Percentiles rank a stretch among this genome's conserved stretches.
phyloP scores from a whole-genome alignment of 2,888 invertebrate genomes.

The Plagodis dolabraria region DNA sequence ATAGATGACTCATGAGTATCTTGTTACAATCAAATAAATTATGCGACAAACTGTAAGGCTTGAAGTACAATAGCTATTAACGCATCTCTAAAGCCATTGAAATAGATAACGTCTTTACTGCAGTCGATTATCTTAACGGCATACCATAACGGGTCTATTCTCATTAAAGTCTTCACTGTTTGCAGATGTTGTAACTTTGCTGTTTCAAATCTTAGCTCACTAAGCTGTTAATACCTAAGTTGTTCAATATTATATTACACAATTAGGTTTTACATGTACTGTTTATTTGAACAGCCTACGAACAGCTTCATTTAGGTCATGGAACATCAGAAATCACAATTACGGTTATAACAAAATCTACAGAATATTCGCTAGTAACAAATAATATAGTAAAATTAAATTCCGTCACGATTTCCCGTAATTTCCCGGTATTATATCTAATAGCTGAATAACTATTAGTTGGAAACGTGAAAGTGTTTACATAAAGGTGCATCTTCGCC shows the following conservation, averaged over 20 bases:
- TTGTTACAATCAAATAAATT: slow-evolving; percentile 50
- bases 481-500: slow-evolving; percentile 70
- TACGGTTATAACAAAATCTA: slow-evolving; percentile 8
- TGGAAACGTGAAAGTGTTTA: slow-evolving; percentile 74
- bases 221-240: too few relatives aligned
- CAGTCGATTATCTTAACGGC: slow-evolving; percentile 19
- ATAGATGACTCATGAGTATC: slow-evolving; percentile 47
- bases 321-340: slow-evolving; percentile 7
- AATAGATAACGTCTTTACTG: slow-evolving; percentile 30
- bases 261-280: too few relatives aligned
- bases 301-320: background rate
- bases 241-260: too few relatives aligned
- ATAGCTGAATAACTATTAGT: slow-evolving; percentile 50
- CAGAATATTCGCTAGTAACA: slow-evolving; percentile 8
- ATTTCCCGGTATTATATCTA: slow-evolving; percentile 39
- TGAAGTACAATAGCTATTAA: slow-evolving; percentile 36
- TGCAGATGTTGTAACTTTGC: slow-evolving; percentile 5
- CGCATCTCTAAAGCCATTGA: slow-evolving; percentile 27
- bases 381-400: slow-evolving; percentile 31
- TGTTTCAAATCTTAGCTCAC: background rate
- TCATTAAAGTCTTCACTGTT: slow-evolving; percentile 11
- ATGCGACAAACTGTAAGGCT: slow-evolving; percentile 54
- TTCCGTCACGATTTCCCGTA: slow-evolving; percentile 43
- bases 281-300: too few relatives aligned
- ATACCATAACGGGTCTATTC: slow-evolving; percentile 7